A percentile compares a stretch with the other conserved stretches of the same genome.
phyloP scores from a whole-genome alignment of 2,797 vertebrate genomes.

The Synaphobranchus kaupii region DNA sequence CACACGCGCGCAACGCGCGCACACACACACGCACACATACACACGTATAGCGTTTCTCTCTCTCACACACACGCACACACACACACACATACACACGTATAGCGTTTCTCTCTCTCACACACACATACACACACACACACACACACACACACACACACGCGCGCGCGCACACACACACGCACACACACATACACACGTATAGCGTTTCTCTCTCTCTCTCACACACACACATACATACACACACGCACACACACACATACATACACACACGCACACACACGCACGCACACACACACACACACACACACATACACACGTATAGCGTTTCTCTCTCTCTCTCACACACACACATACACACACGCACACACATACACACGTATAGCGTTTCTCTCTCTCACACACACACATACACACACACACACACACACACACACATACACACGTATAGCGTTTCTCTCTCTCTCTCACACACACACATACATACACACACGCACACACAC shows the following conservation, averaged over 20 bases:
- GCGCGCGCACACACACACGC: no score
- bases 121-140: constrained; percentile 20
- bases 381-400: constrained; percentile 3
- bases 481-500: neutral
- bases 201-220: no score
- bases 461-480: neutral
- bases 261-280: neutral
- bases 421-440: neutral
- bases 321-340: no score
- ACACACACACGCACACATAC: neutral
- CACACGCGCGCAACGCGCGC: no score
- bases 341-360: neutral
- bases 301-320: constrained; percentile 1
- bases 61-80: neutral
- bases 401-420: neutral
- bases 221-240: neutral
- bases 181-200: neutral
- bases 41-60: constrained; percentile 10
- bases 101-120: no score
- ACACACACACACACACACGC: no score
- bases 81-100: neutral
- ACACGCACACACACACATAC: constrained; percentile 21
- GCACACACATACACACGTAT: neutral
- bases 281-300: neutral
- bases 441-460: no score